Percentiles rank a stretch among this genome's conserved stretches.
These are phyloP conservation scores for Anas bahamensis DNA, from an alignment of 2,797 vertebrate genomes.

Conservation along the genomic window DNA sequence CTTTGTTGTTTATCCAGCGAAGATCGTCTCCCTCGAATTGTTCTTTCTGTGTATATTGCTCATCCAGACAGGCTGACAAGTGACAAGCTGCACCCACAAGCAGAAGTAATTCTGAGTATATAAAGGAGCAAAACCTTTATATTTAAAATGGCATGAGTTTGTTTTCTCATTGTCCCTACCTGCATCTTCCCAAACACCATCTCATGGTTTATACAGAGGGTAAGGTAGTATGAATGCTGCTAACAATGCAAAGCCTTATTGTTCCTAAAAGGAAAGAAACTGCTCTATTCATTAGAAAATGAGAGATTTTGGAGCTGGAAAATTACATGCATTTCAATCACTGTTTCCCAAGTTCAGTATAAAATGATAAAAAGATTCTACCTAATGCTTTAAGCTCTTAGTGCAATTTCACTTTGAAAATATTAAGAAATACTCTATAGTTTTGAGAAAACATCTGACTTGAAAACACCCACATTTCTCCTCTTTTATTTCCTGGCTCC, in stretches of 20 bases:
- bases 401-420: constrained; percentile 13
- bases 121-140: constrained; percentile 31
- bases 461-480: constrained; percentile 32
- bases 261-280: not conserved
- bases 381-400: not conserved
- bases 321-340: not conserved
- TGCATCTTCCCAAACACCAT: not conserved
- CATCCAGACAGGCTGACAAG: constrained; percentile 52
- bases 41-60: constrained; percentile 53
- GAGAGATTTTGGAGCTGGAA: not conserved
- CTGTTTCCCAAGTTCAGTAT: not conserved
- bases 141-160: constrained; percentile 27
- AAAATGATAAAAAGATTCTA: not conserved
- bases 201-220: not conserved
- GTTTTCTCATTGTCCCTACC: constrained; percentile 29
- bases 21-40: not conserved
- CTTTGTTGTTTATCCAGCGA: constrained; percentile 31
- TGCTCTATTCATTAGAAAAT: not conserved
- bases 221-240: not conserved
- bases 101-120: constrained; percentile 39
- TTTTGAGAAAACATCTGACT: constrained; percentile 31
- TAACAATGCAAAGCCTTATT: not conserved
- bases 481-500: constrained; percentile 21
- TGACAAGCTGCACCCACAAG: constrained; percentile 52
- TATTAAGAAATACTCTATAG: not conserved